Evolutionary conservation across 2,888 invertebrate species (phyloP).

Genomic region (Trichogramma dendrolimi): DNA sequence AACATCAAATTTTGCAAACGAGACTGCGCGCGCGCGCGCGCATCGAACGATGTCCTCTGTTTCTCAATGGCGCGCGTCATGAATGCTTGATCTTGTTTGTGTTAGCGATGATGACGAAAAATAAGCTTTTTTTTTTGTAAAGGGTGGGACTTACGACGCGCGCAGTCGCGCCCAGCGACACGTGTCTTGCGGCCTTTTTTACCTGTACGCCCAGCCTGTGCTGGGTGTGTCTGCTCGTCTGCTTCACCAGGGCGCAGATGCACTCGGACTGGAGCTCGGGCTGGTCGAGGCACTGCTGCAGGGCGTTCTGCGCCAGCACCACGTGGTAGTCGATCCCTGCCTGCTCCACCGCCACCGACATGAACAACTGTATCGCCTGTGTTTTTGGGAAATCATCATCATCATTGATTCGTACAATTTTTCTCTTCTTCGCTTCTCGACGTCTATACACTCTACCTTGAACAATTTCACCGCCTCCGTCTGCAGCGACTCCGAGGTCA

Average conservation of each 20-base stretch:
- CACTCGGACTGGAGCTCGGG: slow-evolving; percentile 90
- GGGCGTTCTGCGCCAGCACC: slow-evolving; percentile 90
- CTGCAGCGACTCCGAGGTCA: slow-evolving; percentile 84
- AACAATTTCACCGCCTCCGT: slow-evolving; percentile 89
- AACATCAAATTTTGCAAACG: no score
- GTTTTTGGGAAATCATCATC: neutral
- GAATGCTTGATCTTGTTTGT: no score
- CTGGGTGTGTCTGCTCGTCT: slow-evolving; percentile 84
- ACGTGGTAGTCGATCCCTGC: slow-evolving; percentile 97
- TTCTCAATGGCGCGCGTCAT: no score
- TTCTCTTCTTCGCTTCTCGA: neutral
- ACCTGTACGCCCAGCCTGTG: slow-evolving; percentile 78
- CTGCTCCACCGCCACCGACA: slow-evolving; percentile 92
- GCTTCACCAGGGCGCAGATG: slow-evolving; percentile 84
- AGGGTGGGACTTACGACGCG: slow-evolving; percentile 54
- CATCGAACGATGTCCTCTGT: no score
- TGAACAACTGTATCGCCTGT: slow-evolving; percentile 91
- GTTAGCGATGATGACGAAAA: neutral
- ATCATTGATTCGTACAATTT: neutral
- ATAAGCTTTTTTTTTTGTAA: slow-evolving; percentile 41
- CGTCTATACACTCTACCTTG: slow-evolving; percentile 60
- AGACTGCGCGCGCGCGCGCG: no score
- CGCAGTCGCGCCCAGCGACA: slow-evolving; percentile 51
- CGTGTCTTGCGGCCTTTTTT: slow-evolving; percentile 58
- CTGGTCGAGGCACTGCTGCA: slow-evolving; percentile 86